phyloP scores from a whole-genome alignment of 2,113 vertebrate species.

The Strigops habroptila region DNA sequence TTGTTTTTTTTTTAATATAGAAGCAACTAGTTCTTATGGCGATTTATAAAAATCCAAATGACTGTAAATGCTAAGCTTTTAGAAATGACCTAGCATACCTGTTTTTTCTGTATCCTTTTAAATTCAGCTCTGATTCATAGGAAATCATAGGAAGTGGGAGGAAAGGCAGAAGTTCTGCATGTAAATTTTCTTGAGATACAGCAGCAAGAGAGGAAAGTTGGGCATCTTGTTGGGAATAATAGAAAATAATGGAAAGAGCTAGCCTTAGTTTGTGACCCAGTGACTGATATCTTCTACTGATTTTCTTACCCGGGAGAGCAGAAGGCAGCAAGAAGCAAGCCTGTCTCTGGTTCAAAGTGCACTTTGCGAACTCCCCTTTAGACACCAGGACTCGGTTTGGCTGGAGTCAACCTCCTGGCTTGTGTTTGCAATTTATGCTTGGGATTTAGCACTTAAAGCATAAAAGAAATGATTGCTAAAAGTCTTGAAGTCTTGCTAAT shows the following conservation, averaged over 20 bases:
- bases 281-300: not conserved
- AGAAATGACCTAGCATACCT: not conserved
- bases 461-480: not conserved
- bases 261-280: not conserved
- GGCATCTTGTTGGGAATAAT: not conserved
- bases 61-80: not conserved
- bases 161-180: not conserved
- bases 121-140: not conserved
- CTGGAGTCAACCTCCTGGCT: not conserved
- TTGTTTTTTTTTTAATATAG: not conserved
- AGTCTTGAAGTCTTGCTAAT: not conserved
- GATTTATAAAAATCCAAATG: not conserved
- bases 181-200: not conserved
- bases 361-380: not conserved
- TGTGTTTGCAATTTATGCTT: not conserved
- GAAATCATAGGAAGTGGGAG: not conserved
- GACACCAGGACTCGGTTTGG: not conserved
- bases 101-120: not conserved
- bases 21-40: not conserved
- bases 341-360: not conserved
- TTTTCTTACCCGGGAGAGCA: conserved; percentile 7
- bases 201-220: not conserved
- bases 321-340: not conserved
- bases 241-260: not conserved
- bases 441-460: not conserved